Evolutionary conservation across 2,888 invertebrate species (phyloP).

Genomic region (Agrotis ipsilon): DNA sequence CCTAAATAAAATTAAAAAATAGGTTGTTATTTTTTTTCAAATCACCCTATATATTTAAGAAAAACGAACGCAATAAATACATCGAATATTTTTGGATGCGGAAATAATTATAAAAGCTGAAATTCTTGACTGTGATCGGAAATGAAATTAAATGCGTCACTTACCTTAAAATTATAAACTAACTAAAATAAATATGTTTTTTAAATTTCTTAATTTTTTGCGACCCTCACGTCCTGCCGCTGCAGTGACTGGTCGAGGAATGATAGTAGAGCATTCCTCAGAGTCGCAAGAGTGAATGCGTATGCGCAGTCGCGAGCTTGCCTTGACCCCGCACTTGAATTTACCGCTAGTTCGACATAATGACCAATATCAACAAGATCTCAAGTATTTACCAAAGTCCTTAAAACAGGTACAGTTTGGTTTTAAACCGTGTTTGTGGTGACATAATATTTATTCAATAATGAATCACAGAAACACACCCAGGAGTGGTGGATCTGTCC

Average conservation of each 20-base stretch:
- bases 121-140: not conserved
- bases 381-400: conserved; percentile 50
- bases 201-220: conserved; percentile 6
- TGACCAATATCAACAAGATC: conserved; percentile 76
- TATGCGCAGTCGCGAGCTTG: conserved; percentile 62
- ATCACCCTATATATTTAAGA: not conserved
- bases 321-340: conserved; percentile 84
- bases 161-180: conserved; percentile 43
- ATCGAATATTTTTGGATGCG: not conserved
- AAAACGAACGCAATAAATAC: not conserved
- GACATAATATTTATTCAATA: too few species aligned
- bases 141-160: conserved; percentile 18
- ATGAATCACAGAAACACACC: too few species aligned
- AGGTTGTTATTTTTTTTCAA: too few species aligned
- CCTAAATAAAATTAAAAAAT: too few species aligned
- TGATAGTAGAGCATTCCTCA: conserved; percentile 68
- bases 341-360: conserved; percentile 85
- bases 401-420: conserved; percentile 17
- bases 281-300: conserved; percentile 60
- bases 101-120: conserved; percentile 13
- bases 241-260: conserved; percentile 71
- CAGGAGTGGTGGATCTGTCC: too few species aligned
- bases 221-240: conserved; percentile 65
- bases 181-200: conserved; percentile 8
- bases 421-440: conserved; percentile 4